Conservation (phyloP, 2,113 vertebrate species). For the Brachypodius melanocephalos region DNA sequence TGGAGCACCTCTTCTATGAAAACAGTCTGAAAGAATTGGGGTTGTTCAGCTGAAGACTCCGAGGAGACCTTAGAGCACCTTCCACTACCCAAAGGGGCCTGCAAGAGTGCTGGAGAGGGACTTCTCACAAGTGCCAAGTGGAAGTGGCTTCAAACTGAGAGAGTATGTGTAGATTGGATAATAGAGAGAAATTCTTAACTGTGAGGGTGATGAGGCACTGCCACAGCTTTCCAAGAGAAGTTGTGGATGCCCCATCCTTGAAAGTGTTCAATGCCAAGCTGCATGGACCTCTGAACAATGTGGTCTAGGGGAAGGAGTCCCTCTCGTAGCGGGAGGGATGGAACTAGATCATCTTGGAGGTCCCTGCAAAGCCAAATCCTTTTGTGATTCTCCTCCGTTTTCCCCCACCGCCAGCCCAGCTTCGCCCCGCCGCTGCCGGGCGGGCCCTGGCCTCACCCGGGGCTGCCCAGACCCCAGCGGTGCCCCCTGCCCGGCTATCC, state of each 20-base stretch:
- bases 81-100: background rate
- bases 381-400: background rate
- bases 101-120: background rate
- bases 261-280: background rate
- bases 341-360: background rate
- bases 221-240: background rate
- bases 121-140: background rate
- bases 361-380: background rate
- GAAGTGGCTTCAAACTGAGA: background rate
- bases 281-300: background rate
- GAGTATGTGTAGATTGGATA: background rate
- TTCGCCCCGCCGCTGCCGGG: background rate
- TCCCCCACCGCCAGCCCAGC: background rate
- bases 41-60: background rate
- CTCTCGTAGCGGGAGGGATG: accelerated
- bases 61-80: accelerated
- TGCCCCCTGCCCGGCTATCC: too few relatives aligned
- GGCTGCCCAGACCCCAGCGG: background rate
- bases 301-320: background rate
- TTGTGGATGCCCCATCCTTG: background rate
- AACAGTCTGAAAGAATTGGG: background rate
- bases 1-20: background rate
- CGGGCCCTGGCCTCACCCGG: background rate
- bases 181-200: background rate
- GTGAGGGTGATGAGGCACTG: background rate